Base-by-base conservation (phyloP, 2,888 invertebrate species). In the Watsonalla cultraria region DNA sequence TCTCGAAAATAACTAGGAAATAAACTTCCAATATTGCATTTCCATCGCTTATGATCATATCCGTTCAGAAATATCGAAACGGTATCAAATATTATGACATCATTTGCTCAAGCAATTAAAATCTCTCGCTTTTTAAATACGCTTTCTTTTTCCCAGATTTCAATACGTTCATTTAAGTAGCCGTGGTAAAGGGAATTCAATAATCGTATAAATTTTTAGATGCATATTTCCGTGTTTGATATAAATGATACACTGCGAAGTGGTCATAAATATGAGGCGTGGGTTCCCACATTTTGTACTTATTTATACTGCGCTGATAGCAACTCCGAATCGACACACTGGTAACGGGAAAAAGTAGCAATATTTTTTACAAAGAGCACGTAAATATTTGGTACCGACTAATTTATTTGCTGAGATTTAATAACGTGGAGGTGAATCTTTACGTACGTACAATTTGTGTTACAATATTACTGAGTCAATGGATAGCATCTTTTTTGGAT, bases 11-110 rank as follows among this genome's bases (percentile, higher is more conserved):
- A 66, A 58, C 59, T 56, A 62, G 62, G 70, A 69, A 73, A 73
- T 72, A 74, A 75, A 76, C 67, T 70, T 66, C 62, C 63, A 61
- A 66, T 71, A 70, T 70, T 73, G 71, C 72, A 73, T 72, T 67
- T 72, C 63, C 64, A 61, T 52, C 60, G 62, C 70, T 72, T 73
- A 76, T 65, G 70, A 70, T 72, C 66, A 65, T 63, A 70, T 62
- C 62, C 59, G 61, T 60, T 63, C 59, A 64, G 62, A 69, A 71
- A 71, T 72, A 73, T 66, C 51, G 24, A 58, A 53, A 54, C 52
- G 50, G 56, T 55, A 48, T 34, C 8, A 37, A 14, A 8, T n/a
- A 49, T 37, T 37, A 49, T 13, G 49, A 15, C 14, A 15, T 37
- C 5, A 15, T 14, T 15, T 59, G 60, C 55, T 52, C 59, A 60